Base-by-base conservation (phyloP, 2,113 vertebrate species). In the Plecotus auritus region DNA sequence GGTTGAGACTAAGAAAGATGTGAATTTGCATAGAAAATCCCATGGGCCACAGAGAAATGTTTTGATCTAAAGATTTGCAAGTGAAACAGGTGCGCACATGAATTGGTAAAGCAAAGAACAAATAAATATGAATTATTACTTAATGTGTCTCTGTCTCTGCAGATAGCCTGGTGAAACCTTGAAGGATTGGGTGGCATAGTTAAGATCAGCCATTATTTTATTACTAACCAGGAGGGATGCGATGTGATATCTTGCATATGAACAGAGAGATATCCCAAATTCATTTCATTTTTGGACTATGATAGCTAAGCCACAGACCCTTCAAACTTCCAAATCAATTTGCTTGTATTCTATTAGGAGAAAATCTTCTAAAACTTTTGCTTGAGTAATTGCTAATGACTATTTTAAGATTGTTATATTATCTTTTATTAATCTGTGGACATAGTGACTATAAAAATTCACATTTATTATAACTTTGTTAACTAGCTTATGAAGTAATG, bases 51-150 rank as follows among this genome's bases (percentile, higher is more conserved):
- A 17, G 32, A 61, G 47, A 88, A 90, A 69, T 78, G 16, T 54
- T 77, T 95, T 72, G 49, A 76, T 6, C n/a, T 81, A 12, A 88
- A 91, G 47, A 95, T 85, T 83, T 94, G 3, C 5, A 86, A 90
- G 35, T n/a, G 42, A 64, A 42, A 94, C 45, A 66, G 47, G 35
- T 20, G 82, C 20, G 76, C 8, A n/a, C 4, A 18, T 77, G 28
- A 51, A 81, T 0, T 2, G 7, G 22, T 16, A 56, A 54, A 81
- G 49, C 40, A 78, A 94, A 91, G 28, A 88, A 59, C 54, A 93
- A 61, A 61, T 64, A 54, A 86, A 89, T 17, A 1, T 45, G 26
- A 20, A 72, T 81, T 88, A 47, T 89, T 91, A 59, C 9, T 88
- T 91, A 66, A 7, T 59, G 28, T 81, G 37, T 77, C 11, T n/a